Evolutionary conservation across 2,888 invertebrate genomes (phyloP), one percentile per base, ranked within the genome.

Genomic region (Carpatolechia fugitivella): DNA sequence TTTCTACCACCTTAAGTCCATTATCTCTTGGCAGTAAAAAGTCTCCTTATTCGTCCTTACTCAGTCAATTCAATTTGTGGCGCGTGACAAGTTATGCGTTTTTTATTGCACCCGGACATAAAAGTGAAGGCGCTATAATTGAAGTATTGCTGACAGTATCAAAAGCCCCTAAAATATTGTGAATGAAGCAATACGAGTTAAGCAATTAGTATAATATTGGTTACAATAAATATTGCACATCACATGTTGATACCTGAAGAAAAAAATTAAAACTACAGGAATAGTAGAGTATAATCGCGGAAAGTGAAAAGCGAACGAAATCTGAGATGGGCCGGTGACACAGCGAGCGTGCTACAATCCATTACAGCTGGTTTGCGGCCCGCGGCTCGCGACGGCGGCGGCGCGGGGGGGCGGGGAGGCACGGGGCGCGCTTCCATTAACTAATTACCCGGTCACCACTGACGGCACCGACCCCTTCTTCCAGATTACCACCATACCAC

Each of bases 61-160:
- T 55, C 57, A 65, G 62, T 66, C 69, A 79, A 85, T 87, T 85
- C 85, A 87, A 87, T 87, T 86, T 85, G 76, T 73, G 76, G 69
- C 77, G 74, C 64, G 69, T 62, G 65, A 74, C 78, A 76, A 77
- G 81, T 87, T 85, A 87, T 84, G 80, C 73, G 78, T 85, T 86
- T 87, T 87, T 88, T 87, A 88, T 87, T 86, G 77, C 78, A 70
- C 58, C 66, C 70, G 62, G 74, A 84, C 76, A 87, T 84, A 83
- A 85, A 85, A 82, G 64, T 74, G 82, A 78, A 77, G 69, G 76
- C 74, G 76, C 72, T 70, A 77, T 84, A 74, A 75, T 76, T 74
- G 68, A 74, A 60, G 65, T 68, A 73, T 74, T 69, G 71, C 74
- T 74, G 69, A 64, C 66, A 64, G 68, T 57, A 68, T 20, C n/a